Conservation (phyloP, 2,888 invertebrate genomes). For the Amiota mariae region DNA sequence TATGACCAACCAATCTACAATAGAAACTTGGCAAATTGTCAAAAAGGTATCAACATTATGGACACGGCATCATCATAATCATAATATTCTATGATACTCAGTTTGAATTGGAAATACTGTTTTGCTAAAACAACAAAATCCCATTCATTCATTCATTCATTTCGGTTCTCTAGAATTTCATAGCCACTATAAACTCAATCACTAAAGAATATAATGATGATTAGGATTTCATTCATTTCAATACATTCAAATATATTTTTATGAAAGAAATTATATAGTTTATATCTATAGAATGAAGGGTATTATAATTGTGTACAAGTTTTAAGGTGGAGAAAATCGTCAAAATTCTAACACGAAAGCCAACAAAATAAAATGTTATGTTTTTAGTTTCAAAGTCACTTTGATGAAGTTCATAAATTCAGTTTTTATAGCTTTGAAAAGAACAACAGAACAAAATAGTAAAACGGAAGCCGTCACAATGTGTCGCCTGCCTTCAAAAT, state of each 20-base stretch:
- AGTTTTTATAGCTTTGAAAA: conserved; percentile 45
- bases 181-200: conserved; percentile 11
- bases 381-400: conserved; percentile 44
- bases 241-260: too few species aligned
- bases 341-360: not conserved
- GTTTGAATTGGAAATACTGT: conserved; percentile 34
- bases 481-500: too few species aligned
- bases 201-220: not conserved
- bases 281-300: too few species aligned
- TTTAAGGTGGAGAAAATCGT: too few species aligned
- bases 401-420: conserved; percentile 48
- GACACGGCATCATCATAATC: conserved; percentile 9
- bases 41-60: conserved; percentile 10
- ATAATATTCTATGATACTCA: conserved; percentile 30
- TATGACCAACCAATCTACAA: not conserved
- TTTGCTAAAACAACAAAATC: not conserved
- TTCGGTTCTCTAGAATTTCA: too few species aligned
- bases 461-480: too few species aligned
- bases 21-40: conserved; percentile 20
- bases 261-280: too few species aligned
- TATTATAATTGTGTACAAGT: too few species aligned
- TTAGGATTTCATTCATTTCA: too few species aligned
- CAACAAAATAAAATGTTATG: conserved; percentile 1
- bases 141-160: too few species aligned
- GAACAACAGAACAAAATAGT: not conserved